Percentiles rank a stretch among this genome's conserved stretches.
These are phyloP conservation scores for Ardeotis arabs DNA, from an alignment of 2,113 vertebrate genomes.

Conservation along the genomic window DNA sequence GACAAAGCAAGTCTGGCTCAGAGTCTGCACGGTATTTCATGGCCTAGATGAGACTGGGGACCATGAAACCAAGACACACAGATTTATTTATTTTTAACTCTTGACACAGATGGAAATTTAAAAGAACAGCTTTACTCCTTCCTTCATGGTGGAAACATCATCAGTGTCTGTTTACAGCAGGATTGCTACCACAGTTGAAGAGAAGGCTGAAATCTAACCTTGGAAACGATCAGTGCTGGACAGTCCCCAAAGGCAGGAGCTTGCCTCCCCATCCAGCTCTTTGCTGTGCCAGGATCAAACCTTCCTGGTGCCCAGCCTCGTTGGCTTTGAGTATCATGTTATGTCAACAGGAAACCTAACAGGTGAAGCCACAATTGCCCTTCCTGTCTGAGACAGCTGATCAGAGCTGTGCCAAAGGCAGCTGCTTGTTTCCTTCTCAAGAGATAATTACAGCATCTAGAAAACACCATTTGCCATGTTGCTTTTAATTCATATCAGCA, in stretches of 20 bases:
- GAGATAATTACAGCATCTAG: not conserved
- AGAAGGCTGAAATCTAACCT: not conserved
- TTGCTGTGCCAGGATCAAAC: not conserved
- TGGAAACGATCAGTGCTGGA: not conserved
- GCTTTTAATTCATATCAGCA: slow-evolving; percentile 40
- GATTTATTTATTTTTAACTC: not conserved
- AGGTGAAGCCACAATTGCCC: not conserved
- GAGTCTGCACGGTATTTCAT: not conserved
- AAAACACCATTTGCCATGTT: slow-evolving; percentile 5
- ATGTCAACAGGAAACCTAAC: not conserved
- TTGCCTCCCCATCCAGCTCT: not conserved
- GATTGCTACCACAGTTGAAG: not conserved
- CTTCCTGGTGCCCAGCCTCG: not conserved
- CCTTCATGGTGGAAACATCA: not conserved
- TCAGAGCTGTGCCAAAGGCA: slow-evolving; percentile 1
- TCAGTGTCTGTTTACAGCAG: not conserved
- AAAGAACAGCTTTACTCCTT: not conserved
- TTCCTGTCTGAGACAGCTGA: not conserved
- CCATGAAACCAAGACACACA: not conserved
- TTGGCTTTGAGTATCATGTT: not conserved
- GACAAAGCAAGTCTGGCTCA: not conserved
- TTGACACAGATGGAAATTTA: not conserved
- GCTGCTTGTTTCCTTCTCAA: not conserved
- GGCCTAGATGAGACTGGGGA: not conserved
- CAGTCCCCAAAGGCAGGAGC: not conserved